A percentile compares a stretch with the other conserved stretches of the same genome.
Evolutionary conservation across 2,113 vertebrate species (phyloP).

Genomic region (Barbus barbus): DNA sequence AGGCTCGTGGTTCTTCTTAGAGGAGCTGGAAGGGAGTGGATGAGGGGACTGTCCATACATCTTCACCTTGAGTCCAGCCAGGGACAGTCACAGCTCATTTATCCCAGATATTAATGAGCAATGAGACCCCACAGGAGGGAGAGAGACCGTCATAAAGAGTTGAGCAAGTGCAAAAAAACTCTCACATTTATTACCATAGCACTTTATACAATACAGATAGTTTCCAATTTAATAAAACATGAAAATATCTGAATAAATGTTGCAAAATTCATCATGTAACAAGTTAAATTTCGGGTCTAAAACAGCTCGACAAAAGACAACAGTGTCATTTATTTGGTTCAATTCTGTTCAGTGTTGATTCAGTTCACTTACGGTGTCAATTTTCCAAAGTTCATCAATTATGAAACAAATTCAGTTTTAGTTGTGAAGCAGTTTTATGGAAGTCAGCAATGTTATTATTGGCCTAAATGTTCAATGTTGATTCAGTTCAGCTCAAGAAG

Average conservation of each 20-base stretch:
- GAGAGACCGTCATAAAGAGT: background rate
- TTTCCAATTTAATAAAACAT: background rate
- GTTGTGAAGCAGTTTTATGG: background rate
- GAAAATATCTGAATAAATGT: background rate
- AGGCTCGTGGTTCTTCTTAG: background rate
- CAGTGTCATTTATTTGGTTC: background rate
- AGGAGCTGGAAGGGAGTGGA: background rate
- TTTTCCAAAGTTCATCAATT: background rate
- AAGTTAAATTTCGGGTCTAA: background rate
- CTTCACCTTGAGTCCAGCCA: constrained; percentile 56
- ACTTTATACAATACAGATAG: background rate
- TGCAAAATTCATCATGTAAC: background rate
- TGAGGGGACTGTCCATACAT: constrained; percentile 56
- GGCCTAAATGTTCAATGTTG: background rate
- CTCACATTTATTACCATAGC: too few species aligned
- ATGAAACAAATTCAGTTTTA: background rate
- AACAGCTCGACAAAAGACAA: background rate
- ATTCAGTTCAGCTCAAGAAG: background rate
- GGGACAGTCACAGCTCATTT: constrained; percentile 69
- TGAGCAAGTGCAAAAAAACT: constrained; percentile 46
- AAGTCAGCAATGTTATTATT: too few species aligned
- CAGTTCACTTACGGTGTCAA: too few species aligned
- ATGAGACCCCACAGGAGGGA: constrained; percentile 49
- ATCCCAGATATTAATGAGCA: constrained; percentile 66
- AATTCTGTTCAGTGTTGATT: background rate